Base-by-base conservation (phyloP, 1,140 invertebrate genomes). In the Arion vulgaris region DNA sequence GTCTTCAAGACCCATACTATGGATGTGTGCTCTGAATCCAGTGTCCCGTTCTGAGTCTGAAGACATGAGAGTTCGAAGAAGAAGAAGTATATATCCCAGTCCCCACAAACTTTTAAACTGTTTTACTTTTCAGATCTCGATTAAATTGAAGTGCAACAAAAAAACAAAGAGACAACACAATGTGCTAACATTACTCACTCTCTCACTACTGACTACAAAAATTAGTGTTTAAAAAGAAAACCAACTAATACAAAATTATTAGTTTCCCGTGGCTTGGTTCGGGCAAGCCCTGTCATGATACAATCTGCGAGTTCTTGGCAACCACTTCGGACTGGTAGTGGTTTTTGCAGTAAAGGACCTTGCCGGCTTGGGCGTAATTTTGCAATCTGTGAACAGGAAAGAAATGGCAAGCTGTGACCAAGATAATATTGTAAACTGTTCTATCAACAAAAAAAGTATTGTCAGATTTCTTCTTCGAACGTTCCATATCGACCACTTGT, bases 281-380 rank as follows among this genome's bases (percentile, higher is more conserved):
- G 4, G 26, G 28, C 32, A 5, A 7, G 62, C 4, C 76, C 38
- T 26, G 39, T 81, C 80, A 81, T 9, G 80, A 81, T 5, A 81
- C 80, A 39, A 81, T 86, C 83, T 83, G 86, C 17, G 88, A 88
- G 73, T 88, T 88, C 62, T 86, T 84, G 17, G 87, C 84, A 19
- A 88, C 83, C 1, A 89, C 78, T 23, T 78, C 41, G 23, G 82
- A 76, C 66, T 86, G 83, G 68, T 83, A 89, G 74, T 88, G 87
- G 66, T 87, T 89, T 78, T 88, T 88, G 69, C 87, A 89, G 80
- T 86, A 88, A 19, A 89, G 78, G 49, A 89, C 74, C 13, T 86
- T 86, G 39, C 86, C 82, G 23, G 85, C 85, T 53, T 87, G 86
- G 49, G 86, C 87, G 57, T 88, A 89, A 32, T 84, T 89, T 28